Evolutionary conservation across 2,888 invertebrate species (phyloP), one percentile per base, ranked within the genome.

Genomic region (Eudemis profundana): DNA sequence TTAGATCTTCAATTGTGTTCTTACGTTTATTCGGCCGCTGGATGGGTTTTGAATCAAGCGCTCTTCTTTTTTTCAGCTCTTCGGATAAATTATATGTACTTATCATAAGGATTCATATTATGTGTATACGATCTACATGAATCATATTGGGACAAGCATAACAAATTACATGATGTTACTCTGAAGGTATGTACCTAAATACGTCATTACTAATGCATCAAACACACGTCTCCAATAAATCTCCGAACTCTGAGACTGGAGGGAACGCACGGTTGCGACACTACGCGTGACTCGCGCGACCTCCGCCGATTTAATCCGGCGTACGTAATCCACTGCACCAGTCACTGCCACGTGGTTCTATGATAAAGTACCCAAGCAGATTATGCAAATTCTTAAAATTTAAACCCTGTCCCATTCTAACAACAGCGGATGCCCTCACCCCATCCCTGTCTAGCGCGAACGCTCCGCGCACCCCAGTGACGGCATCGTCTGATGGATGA

Each of bases 301-400:
- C 78, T 83, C 78, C 80, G 80, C 75, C 80, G 84, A 84, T 87
- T 86, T 87, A 90, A 90, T 88, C 84, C 86, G 73, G 76, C 75
- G 76, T 76, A 78, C 85, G 84, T 90, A 91, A 90, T 89, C 91
- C 89, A 87, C 79, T 92, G 92, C 91, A 90, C 88, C 90, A 91
- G 92, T 91, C 92, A 92, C 87, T 86, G 87, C 89, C 92, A 92
- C 92, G 92, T 92, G 92, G 90, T 91, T 86, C 90, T 85, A 90
- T 92, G 91, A 92, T 91, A 91, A 92, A 92, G 90, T 92, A 82
- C 91, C 86, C 86, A 77, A 83, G 82, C 88, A 90, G 92, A 91
- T 92, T 92, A 92, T 92, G 92, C 91, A 92, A 92, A 92, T 92
- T 87, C 85, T 87, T 84, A 81, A 88, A 90, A 85, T 86, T 89